Evolutionary conservation across 2,113 vertebrate genomes (phyloP).

Genomic region (Merops nubicus): DNA sequence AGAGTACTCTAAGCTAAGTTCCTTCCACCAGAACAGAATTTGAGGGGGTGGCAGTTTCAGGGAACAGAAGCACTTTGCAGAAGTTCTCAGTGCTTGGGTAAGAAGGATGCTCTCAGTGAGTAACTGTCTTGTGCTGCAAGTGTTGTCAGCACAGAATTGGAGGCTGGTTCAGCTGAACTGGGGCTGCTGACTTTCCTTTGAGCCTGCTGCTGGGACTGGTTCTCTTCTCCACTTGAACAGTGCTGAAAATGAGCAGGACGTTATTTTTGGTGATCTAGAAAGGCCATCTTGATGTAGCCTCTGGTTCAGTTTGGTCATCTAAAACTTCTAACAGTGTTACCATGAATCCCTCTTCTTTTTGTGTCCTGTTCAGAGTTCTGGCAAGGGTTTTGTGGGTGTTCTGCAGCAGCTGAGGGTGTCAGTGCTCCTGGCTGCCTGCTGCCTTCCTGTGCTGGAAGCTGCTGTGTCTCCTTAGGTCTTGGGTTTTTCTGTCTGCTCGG

Average conservation of each 20-base stretch:
- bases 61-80: background rate
- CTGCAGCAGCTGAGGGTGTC: background rate
- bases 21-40: background rate
- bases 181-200: background rate
- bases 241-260: background rate
- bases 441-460: background rate
- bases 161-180: background rate
- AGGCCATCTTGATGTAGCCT: background rate
- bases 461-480: background rate
- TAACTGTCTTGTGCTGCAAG: background rate
- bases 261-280: background rate
- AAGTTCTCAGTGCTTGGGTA: background rate
- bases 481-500: background rate
- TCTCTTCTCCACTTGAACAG: background rate
- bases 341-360: background rate
- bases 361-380: background rate
- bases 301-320: background rate
- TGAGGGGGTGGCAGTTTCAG: background rate
- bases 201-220: background rate
- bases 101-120: background rate
- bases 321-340: background rate
- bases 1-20: background rate
- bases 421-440: background rate
- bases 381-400: background rate
- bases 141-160: rapidly evolving